A percentile compares a stretch with the other conserved stretches of the same genome.
phyloP scores from a whole-genome alignment of 2,113 vertebrate genomes.

The Stigmatopora nigra region DNA sequence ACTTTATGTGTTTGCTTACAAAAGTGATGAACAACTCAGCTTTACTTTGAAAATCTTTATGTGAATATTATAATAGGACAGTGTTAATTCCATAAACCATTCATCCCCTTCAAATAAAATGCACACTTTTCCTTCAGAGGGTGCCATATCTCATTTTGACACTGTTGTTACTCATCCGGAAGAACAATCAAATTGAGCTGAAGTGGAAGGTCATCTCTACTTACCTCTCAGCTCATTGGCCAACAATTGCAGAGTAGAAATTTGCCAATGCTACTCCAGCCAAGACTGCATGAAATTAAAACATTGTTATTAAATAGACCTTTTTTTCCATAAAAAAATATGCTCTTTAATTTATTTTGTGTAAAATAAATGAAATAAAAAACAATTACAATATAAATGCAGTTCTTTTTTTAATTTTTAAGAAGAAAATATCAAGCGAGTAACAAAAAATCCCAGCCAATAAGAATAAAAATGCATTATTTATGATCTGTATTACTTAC shows the following conservation, averaged over 20 bases:
- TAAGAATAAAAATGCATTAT: slow-evolving; percentile 8
- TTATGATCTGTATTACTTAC: slow-evolving; percentile 2
- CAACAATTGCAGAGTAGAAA: slow-evolving; percentile 30
- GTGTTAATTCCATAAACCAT: too few relatives aligned
- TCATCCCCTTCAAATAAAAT: too few relatives aligned
- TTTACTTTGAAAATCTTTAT: too few relatives aligned
- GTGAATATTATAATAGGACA: too few relatives aligned
- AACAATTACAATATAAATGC: too few relatives aligned
- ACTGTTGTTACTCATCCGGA: not conserved
- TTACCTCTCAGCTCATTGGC: slow-evolving; percentile 33
- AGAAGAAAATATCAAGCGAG: not conserved
- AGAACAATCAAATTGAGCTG: not conserved
- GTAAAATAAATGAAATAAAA: too few relatives aligned
- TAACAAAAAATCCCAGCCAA: slow-evolving; percentile 11
- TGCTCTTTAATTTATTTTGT: too few relatives aligned
- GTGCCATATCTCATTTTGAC: too few relatives aligned
- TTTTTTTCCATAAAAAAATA: not conserved
- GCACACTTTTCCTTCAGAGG: too few relatives aligned
- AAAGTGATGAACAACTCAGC: too few relatives aligned
- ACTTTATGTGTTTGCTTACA: too few relatives aligned
- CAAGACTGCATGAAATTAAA: not conserved
- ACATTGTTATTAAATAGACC: slow-evolving; percentile 10
- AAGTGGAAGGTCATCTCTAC: slow-evolving; percentile 14
- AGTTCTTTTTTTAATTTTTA: not conserved
- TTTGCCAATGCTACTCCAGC: slow-evolving; percentile 9